These are phyloP conservation scores for Ceratoteleas bidentatus DNA, from an alignment of 1,140 invertebrate species.

Conservation along the genomic window DNA sequence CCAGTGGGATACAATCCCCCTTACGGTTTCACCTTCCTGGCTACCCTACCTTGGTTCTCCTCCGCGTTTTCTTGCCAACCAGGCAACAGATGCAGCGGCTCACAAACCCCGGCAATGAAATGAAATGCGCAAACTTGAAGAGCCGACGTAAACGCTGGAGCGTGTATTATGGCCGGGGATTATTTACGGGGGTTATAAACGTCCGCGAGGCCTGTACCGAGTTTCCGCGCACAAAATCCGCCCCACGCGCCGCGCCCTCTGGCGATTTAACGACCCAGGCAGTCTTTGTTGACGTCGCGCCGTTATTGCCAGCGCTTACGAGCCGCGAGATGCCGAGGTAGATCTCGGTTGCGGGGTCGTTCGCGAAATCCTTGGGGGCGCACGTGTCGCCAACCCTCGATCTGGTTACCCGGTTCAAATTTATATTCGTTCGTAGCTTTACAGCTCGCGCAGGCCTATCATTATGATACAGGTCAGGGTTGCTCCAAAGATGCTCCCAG, in stretches of 20 bases:
- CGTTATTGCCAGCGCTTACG: slow-evolving; percentile 68
- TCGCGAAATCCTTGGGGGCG: slow-evolving; percentile 43
- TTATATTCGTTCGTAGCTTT: slow-evolving; percentile 57
- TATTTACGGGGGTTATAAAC: slow-evolving; percentile 74
- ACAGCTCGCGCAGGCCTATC: slow-evolving; percentile 34
- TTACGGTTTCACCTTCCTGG: no score
- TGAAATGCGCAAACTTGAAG: slow-evolving; percentile 42
- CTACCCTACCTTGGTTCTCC: no score
- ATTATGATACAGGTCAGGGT: slow-evolving; percentile 61
- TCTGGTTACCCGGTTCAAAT: slow-evolving; percentile 39
- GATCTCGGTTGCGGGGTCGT: slow-evolving; percentile 46
- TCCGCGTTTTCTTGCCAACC: no score
- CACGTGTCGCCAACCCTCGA: slow-evolving; percentile 43
- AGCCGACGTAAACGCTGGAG: slow-evolving; percentile 41
- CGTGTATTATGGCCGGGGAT: slow-evolving; percentile 53
- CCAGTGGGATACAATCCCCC: no score
- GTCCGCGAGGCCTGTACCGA: slow-evolving; percentile 54
- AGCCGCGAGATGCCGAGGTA: slow-evolving; percentile 61
- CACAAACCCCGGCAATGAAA: background rate
- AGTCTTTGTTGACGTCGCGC: slow-evolving; percentile 74
- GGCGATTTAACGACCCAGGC: slow-evolving; percentile 75
- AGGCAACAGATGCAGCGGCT: no score
- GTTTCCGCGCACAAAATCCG: slow-evolving; percentile 37
- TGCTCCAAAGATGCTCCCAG: slow-evolving; percentile 29
- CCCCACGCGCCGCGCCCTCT: slow-evolving; percentile 49